Conservation (phyloP, 2,797 vertebrate species). For the Erpetoichthys calabaricus region DNA sequence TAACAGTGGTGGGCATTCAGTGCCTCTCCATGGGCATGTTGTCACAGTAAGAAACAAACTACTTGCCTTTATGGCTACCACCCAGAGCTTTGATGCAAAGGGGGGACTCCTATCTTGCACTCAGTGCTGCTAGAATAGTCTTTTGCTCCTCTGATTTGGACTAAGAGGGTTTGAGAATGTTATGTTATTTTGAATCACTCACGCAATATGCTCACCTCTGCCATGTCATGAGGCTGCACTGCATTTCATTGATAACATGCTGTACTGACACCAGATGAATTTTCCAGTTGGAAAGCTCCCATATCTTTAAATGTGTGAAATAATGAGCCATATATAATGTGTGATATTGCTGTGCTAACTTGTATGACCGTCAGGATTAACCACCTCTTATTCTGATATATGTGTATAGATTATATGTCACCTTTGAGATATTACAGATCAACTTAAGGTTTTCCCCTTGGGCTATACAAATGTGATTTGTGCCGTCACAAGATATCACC, state of each 20-base stretch:
- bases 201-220: too few species aligned
- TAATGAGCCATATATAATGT: conserved; percentile 1
- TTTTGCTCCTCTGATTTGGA: too few species aligned
- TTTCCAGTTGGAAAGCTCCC: neutral
- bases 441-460: conserved; percentile 39
- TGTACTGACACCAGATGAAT: neutral
- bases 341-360: neutral
- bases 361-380: neutral
- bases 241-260: neutral
- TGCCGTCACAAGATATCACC: conserved; percentile 20
- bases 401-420: conserved; percentile 36
- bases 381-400: conserved; percentile 36
- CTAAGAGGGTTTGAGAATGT: too few species aligned
- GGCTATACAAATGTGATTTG: conserved; percentile 47
- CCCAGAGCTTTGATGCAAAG: too few species aligned
- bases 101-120: too few species aligned
- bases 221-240: neutral
- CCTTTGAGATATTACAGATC: conserved; percentile 47
- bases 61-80: too few species aligned
- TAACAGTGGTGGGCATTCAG: too few species aligned
- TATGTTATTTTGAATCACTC: too few species aligned
- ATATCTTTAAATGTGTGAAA: conserved; percentile 4
- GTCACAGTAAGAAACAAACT: too few species aligned
- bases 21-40: too few species aligned
- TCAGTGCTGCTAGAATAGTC: too few species aligned